Conservation (phyloP, 2,113 vertebrate genomes). For the Oxyruncus cristatus region DNA sequence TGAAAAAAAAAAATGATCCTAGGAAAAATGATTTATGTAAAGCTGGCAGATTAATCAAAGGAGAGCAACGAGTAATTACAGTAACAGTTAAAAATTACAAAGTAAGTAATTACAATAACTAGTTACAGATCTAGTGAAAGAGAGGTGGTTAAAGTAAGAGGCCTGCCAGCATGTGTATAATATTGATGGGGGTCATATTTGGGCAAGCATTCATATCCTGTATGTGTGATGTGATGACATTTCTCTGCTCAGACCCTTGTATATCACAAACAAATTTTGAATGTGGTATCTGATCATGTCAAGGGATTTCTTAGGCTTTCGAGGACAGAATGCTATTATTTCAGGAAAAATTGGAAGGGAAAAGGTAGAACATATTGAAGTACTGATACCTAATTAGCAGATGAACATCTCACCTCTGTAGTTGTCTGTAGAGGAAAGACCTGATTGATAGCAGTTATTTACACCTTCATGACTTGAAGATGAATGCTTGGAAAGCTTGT, state of each 20-base stretch:
- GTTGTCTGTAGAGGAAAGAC: background rate
- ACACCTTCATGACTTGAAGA: background rate
- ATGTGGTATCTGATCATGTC: background rate
- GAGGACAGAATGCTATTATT: background rate
- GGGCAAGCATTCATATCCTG: background rate
- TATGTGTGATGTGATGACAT: background rate
- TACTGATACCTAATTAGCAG: conserved; percentile 15
- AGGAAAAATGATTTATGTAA: background rate
- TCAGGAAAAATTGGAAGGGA: background rate
- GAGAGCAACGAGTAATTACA: background rate
- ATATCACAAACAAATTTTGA: background rate
- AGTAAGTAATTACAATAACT: background rate
- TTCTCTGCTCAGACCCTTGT: background rate
- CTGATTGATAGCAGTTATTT: conserved; percentile 6
- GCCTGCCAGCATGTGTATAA: background rate
- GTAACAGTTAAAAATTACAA: background rate
- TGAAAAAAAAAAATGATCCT: background rate
- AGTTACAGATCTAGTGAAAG: background rate
- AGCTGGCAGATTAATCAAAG: background rate
- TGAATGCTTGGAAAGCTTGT: background rate
- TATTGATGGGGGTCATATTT: background rate
- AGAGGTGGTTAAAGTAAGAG: background rate
- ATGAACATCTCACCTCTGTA: background rate
- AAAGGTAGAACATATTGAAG: background rate
- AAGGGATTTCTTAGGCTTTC: background rate